phyloP scores from a whole-genome alignment of 2,113 vertebrate genomes.

The Zosterops pallidus region DNA sequence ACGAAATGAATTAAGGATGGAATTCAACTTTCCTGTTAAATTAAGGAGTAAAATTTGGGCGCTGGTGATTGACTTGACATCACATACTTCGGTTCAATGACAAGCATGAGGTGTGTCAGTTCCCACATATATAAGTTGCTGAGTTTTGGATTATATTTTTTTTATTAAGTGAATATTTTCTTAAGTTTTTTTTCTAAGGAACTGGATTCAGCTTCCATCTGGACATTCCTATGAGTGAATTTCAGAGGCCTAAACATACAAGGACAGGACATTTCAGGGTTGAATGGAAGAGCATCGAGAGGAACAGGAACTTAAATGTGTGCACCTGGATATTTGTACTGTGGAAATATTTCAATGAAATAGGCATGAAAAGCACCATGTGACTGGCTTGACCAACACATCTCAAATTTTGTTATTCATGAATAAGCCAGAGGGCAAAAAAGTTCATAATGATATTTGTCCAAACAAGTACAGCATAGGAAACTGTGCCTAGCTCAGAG shows the following conservation, averaged over 20 bases:
- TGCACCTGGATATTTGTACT: background rate
- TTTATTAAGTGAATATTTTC: background rate
- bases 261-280: background rate
- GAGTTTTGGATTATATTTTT: background rate
- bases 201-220: background rate
- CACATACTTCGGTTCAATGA: background rate
- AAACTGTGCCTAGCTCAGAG: background rate
- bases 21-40: background rate
- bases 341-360: background rate
- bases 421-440: conserved; percentile 1
- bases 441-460: background rate
- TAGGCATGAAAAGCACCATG: background rate
- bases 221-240: background rate
- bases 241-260: background rate
- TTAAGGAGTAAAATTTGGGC: background rate
- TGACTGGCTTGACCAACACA: background rate
- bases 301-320: background rate
- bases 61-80: background rate
- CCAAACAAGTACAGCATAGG: background rate
- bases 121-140: background rate
- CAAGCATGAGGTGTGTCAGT: background rate
- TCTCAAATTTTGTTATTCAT: conserved; percentile 17
- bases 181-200: background rate
- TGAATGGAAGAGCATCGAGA: background rate
- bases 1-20: background rate